phyloP scores from a whole-genome alignment of 2,113 vertebrate genomes.

The Sardina pilchardus region DNA sequence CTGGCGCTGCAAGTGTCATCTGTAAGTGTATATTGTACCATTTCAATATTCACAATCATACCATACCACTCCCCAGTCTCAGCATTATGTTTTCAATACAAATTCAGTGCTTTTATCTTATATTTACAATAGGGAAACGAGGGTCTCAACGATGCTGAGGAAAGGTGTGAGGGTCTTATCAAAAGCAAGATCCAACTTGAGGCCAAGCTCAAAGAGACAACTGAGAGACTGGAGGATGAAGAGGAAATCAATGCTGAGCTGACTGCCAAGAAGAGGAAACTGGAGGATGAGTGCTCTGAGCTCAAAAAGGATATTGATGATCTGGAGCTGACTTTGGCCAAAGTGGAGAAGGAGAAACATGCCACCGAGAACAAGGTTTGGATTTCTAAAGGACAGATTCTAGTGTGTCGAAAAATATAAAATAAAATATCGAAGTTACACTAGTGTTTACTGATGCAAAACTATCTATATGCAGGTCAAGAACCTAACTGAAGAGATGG shows the following conservation, averaged over 20 bases:
- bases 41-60: no score
- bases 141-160: slow-evolving; percentile 54
- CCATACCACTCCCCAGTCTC: neutral
- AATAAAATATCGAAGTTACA: neutral
- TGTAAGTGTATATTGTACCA: slow-evolving; percentile 19
- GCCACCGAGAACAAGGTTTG: slow-evolving; percentile 53
- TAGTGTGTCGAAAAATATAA: no score
- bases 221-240: slow-evolving; percentile 75
- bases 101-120: neutral
- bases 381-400: neutral
- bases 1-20: slow-evolving; percentile 47
- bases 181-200: slow-evolving; percentile 57
- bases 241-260: slow-evolving; percentile 73
- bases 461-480: slow-evolving; percentile 37
- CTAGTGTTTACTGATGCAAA: neutral
- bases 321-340: slow-evolving; percentile 76
- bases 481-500: slow-evolving; percentile 48
- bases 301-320: slow-evolving; percentile 81
- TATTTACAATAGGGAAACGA: slow-evolving; percentile 55
- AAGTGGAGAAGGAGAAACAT: slow-evolving; percentile 78
- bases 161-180: slow-evolving; percentile 54
- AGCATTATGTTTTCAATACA: neutral
- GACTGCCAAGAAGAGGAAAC: slow-evolving; percentile 76
- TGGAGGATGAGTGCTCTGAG: slow-evolving; percentile 80
- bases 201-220: slow-evolving; percentile 53